A percentile compares a stretch with the other conserved stretches of the same genome.
phyloP scores from a whole-genome alignment of 2,113 vertebrate genomes.

The Elephantulus edwardii region DNA sequence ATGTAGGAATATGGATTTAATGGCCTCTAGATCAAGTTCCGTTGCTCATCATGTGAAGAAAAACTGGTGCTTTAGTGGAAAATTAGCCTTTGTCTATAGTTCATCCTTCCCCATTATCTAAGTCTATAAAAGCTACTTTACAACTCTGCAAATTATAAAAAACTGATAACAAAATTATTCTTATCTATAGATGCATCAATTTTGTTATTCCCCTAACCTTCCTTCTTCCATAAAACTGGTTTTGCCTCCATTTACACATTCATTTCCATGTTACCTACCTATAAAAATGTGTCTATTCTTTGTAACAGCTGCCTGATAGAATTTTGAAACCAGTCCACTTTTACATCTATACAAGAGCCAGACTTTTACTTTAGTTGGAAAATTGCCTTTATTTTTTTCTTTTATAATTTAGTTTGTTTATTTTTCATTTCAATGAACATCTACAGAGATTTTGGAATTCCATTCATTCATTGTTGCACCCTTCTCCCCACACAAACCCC shows the following conservation, averaged over 20 bases:
- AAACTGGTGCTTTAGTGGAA: background rate
- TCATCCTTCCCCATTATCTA: background rate
- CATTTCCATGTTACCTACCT: background rate
- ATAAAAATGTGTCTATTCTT: background rate
- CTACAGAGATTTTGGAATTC: too few relatives aligned
- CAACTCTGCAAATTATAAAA: background rate
- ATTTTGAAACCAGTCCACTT: background rate
- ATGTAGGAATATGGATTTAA: background rate
- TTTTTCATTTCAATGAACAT: too few relatives aligned
- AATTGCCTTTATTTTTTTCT: too few relatives aligned
- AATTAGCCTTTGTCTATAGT: background rate
- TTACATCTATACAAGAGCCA: background rate
- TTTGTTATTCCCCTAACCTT: background rate
- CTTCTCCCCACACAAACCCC: too few relatives aligned
- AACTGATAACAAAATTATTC: background rate
- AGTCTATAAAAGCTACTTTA: background rate
- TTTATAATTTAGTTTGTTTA: too few relatives aligned
- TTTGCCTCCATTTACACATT: background rate
- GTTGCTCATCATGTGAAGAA: slow-evolving; percentile 26
- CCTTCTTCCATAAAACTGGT: background rate
- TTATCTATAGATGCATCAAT: background rate
- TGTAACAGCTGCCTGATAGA: background rate
- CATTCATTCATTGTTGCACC: too few relatives aligned
- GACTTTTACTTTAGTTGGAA: background rate
- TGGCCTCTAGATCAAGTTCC: background rate